Conservation (phyloP, 2,113 vertebrate species). For the Cnemophilus loriae region DNA sequence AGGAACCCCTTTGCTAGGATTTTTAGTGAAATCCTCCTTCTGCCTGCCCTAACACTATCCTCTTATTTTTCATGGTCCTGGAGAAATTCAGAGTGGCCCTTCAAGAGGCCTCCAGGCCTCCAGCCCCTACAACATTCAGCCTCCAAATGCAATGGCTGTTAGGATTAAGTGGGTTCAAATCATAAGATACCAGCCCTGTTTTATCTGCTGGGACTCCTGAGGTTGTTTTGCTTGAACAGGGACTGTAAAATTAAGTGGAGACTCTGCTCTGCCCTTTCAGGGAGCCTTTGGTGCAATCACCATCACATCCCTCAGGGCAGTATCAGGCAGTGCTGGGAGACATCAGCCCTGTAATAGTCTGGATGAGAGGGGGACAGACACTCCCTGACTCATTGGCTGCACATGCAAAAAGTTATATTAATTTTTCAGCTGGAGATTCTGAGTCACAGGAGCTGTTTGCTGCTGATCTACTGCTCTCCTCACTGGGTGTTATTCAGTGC, state of each 20-base stretch:
- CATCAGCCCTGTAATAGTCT: not conserved
- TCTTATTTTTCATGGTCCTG: not conserved
- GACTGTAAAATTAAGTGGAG: not conserved
- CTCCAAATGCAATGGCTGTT: not conserved
- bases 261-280: not conserved
- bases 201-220: not conserved
- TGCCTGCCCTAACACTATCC: not conserved
- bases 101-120: too few relatives aligned
- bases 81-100: not conserved
- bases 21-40: not conserved
- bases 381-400: conserved; percentile 20
- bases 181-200: not conserved
- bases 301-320: not conserved
- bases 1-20: not conserved
- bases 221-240: not conserved
- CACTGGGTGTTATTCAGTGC: accelerated
- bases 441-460: not conserved
- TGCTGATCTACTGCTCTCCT: not conserved
- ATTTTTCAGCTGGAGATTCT: not conserved
- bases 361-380: not conserved
- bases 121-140: too few relatives aligned
- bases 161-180: not conserved
- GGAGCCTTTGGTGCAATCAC: not conserved
- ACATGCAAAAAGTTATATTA: not conserved
- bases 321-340: not conserved